Conservation (phyloP, 2,113 vertebrate species). For the Dipodomys ordii region DNA sequence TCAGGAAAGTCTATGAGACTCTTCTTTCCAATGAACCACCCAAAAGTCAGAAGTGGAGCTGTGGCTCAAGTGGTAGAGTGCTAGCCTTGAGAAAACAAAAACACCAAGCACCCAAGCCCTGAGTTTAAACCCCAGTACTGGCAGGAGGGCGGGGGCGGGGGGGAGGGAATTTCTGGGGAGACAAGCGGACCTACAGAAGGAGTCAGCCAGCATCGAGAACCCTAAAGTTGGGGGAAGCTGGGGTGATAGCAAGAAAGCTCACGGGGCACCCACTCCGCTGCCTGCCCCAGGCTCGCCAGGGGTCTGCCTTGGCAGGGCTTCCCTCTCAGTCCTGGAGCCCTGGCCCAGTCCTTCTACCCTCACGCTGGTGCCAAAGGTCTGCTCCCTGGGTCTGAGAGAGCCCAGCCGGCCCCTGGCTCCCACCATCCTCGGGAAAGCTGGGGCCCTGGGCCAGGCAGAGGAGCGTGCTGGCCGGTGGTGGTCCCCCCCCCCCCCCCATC, state of each 20-base stretch:
- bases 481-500: not conserved
- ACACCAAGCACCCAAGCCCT: no score
- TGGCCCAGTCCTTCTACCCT: not conserved
- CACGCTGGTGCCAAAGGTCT: not conserved
- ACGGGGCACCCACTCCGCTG: fast-evolving
- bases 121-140: no score
- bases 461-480: not conserved
- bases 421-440: not conserved
- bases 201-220: not conserved
- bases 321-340: not conserved
- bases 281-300: not conserved
- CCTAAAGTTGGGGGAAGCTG: not conserved
- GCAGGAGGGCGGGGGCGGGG: no score
- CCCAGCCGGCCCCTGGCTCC: not conserved
- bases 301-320: not conserved
- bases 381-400: not conserved
- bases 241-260: not conserved
- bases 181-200: not conserved
- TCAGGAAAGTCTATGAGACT: no score
- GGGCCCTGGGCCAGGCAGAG: not conserved
- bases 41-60: no score
- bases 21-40: no score
- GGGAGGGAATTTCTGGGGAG: no score
- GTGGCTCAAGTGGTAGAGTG: no score
- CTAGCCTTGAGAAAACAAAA: no score